Evolutionary conservation across 2,888 invertebrate species (phyloP), one percentile per base, ranked within the genome.

Genomic region (Microchrysa polita): DNA sequence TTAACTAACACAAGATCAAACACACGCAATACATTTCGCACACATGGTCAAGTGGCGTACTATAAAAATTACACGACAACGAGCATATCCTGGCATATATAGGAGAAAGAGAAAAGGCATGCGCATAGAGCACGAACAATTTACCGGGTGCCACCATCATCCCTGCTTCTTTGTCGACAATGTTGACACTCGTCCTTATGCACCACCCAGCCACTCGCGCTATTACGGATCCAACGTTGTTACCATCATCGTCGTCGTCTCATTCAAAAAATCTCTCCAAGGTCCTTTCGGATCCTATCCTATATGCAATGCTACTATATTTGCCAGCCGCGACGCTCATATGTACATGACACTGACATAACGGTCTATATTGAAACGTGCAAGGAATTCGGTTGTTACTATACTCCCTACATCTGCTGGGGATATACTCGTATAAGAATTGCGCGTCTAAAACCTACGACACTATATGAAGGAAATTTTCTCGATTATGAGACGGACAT

Each of bases 191-290:
- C 48, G 16, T 48, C 16, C 12, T 48, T n/a, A n/a, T 48, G 48
- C 12, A 48, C 10, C 48, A 48, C 48, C 48, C 42, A n/a, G 42
- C 61, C 61, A 61, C 20, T 34, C 65, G 16, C 9, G 20, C n/a
- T n/a, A n/a, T n/a, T n/a, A n/a, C 16, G 20, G 16, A 61, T 40
- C n/a, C 9, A 10, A 16, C 65, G 10, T 2, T n/a, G n/a, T n/a
- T 22, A 42, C 34, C 40, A 27, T 27, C 67, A 40, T 55, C 18
- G 20, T 18, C 40, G 16, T 27, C 67, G 18, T 55, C 69, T 69
- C 69, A 69, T 69, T 69, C 69, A 69, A 69, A 69, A n/a, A 69
- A 69, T 69, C 27, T 34, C 27, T 57, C 40, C 69, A 69, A 69
- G 69, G 69, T 55, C 69, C 57, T 69, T 55, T 69, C 18, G 34